A percentile compares a stretch with the other conserved stretches of the same genome.
phyloP scores from a whole-genome alignment of 2,797 vertebrate species.

The Ateles fusciceps region DNA sequence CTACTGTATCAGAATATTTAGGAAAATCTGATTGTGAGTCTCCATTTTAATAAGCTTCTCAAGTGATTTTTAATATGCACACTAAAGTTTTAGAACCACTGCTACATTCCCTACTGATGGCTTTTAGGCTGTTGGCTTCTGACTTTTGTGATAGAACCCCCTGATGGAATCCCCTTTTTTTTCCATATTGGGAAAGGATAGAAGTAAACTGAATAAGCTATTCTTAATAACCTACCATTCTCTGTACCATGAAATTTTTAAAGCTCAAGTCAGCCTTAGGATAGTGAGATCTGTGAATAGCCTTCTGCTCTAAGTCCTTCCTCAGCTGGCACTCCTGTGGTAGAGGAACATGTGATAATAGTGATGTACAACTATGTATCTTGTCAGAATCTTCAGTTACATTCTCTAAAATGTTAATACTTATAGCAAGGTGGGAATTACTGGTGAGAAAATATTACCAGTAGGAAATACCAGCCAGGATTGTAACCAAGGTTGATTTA shows the following conservation, averaged over 20 bases:
- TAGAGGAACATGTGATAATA: not conserved
- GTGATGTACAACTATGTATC: not conserved
- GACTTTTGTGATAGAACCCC: not conserved
- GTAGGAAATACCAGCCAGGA: too few relatives aligned
- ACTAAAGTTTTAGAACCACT: not conserved
- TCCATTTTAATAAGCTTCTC: not conserved
- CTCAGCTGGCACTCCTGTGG: not conserved
- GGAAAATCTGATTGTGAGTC: not conserved
- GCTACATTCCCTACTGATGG: not conserved
- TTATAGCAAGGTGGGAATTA: not conserved
- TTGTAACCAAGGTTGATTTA: not conserved
- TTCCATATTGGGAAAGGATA: not conserved
- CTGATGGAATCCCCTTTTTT: not conserved
- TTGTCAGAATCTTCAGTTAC: not conserved
- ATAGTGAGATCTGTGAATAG: not conserved
- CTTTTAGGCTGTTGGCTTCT: not conserved
- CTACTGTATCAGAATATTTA: not conserved
- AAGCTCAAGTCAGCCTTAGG: not conserved
- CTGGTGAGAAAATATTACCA: not conserved
- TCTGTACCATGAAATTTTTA: not conserved
- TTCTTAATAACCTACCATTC: not conserved
- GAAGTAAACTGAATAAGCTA: not conserved
- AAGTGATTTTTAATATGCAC: not conserved
- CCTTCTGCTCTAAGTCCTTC: not conserved
- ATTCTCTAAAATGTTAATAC: not conserved